phyloP scores from a whole-genome alignment of 2,888 invertebrate species.

The Caenorhabditis doughertyi region DNA sequence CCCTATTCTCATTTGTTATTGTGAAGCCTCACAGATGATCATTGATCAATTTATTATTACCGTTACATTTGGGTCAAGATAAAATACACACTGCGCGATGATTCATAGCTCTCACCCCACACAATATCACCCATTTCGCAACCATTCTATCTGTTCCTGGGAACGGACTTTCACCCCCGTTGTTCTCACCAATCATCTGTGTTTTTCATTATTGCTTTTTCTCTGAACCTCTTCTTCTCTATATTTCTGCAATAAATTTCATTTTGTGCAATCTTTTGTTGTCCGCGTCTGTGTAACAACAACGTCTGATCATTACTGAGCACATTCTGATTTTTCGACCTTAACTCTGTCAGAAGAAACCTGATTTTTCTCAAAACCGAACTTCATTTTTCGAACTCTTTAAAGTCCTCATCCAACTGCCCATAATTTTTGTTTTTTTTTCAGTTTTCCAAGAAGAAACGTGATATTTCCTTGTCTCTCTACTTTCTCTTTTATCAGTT shows the following conservation, averaged over 20 bases:
- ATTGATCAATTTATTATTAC: no score
- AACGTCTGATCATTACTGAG: background rate
- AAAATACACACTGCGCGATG: no score
- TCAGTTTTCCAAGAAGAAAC: slow-evolving; percentile 34
- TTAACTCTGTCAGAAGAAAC: no score
- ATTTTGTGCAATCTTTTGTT: no score
- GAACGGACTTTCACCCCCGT: background rate
- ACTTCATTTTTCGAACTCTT: slow-evolving; percentile 17
- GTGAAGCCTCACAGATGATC: no score
- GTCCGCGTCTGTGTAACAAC: no score
- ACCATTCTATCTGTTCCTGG: no score
- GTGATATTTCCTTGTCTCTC: slow-evolving; percentile 34
- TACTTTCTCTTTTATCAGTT: slow-evolving; percentile 6
- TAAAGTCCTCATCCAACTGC: slow-evolving; percentile 3
- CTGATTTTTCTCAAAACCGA: no score
- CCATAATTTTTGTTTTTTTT: slow-evolving; percentile 19
- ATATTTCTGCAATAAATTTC: no score
- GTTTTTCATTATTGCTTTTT: slow-evolving; percentile 12
- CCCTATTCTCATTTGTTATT: no score
- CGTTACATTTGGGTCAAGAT: no score
- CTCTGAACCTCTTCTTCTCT: background rate
- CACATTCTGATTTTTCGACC: slow-evolving; percentile 5
- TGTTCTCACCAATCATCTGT: slow-evolving; percentile 17
- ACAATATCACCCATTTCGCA: slow-evolving; percentile 17
- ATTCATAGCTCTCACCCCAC: slow-evolving; percentile 14